phyloP scores from a whole-genome alignment of 2,797 vertebrate species.

The Semaprochilodus insignis region DNA sequence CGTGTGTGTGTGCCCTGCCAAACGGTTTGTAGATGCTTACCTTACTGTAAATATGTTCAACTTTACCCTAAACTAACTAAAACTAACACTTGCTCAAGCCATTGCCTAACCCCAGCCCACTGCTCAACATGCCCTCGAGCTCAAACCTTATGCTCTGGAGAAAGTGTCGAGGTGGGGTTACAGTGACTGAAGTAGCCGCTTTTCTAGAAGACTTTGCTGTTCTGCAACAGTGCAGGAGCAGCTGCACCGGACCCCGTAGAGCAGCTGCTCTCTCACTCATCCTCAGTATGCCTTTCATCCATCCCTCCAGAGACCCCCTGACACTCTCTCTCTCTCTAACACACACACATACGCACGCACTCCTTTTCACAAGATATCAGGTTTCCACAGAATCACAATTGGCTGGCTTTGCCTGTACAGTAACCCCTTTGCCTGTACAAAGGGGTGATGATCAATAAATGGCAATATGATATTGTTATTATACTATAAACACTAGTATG shows the following conservation, averaged over 20 bases:
- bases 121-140: too few species aligned
- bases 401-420: neutral
- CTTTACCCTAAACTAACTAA: too few species aligned
- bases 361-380: neutral
- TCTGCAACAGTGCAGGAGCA: constrained; percentile 8
- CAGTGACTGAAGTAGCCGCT: constrained; percentile 17
- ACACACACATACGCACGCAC: constrained; percentile 24
- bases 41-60: too few species aligned
- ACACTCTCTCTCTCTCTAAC: constrained; percentile 44
- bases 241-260: constrained; percentile 17
- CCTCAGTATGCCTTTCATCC: constrained; percentile 50
- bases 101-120: too few species aligned
- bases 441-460: neutral
- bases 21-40: too few species aligned
- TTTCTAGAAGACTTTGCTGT: constrained; percentile 10
- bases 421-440: neutral
- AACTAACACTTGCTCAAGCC: too few species aligned
- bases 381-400: constrained; percentile 3
- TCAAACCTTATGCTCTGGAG: neutral
- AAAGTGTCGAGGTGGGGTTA: neutral
- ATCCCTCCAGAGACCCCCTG: constrained; percentile 23
- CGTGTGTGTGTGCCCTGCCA: too few species aligned
- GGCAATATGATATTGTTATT: neutral
- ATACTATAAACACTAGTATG: too few species aligned
- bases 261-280: constrained; percentile 49